Conservation (phyloP, 2,113 vertebrate genomes). For the Corvus cornix region DNA sequence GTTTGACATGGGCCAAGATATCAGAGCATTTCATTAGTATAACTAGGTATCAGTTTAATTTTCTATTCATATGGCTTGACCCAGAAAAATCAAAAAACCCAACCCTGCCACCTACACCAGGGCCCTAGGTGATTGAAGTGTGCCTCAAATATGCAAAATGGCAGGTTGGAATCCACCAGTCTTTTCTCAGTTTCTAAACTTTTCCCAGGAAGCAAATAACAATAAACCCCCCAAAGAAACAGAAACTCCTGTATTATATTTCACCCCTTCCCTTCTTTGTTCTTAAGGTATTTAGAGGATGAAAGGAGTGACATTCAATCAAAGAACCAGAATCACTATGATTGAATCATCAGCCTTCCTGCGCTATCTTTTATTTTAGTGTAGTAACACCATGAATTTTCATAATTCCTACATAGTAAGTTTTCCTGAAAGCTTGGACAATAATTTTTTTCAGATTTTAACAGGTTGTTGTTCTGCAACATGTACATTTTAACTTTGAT, state of each 20-base stretch:
- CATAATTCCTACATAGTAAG: background rate
- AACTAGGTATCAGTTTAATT: background rate
- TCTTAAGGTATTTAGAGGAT: background rate
- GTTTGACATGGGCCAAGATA: fast-evolving
- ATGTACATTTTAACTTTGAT: background rate
- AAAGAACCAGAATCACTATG: background rate
- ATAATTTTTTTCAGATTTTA: background rate
- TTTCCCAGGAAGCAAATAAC: background rate
- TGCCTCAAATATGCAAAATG: background rate
- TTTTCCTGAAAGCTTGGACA: background rate
- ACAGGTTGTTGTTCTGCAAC: background rate
- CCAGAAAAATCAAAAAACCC: background rate
- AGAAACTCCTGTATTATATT: background rate
- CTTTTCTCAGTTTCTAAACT: background rate
- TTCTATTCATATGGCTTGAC: background rate
- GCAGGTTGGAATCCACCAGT: background rate
- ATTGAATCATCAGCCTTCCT: background rate
- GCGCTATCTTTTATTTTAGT: background rate
- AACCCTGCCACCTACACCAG: background rate
- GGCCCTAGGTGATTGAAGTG: background rate
- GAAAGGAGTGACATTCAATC: background rate
- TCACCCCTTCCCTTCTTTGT: background rate
- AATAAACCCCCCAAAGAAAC: background rate
- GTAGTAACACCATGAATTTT: background rate
- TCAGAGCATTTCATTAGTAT: background rate